Evolutionary conservation across 2,113 vertebrate species (phyloP).

Genomic region (Varanus komodoensis): DNA sequence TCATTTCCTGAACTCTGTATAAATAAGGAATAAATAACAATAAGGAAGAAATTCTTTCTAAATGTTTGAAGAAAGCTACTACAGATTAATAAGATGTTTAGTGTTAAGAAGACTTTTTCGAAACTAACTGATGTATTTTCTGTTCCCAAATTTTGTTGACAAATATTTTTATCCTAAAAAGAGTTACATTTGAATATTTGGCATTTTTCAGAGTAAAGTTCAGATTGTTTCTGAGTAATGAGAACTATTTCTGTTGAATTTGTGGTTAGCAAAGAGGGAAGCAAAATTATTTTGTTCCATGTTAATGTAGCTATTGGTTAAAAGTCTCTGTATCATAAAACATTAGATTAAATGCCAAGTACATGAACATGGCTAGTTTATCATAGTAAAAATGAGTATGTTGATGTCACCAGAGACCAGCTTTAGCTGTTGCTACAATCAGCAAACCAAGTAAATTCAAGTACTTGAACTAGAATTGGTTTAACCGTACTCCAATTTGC

Average conservation of each 20-base stretch:
- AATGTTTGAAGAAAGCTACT: not conserved
- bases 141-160: no score
- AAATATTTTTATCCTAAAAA: no score
- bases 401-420: not conserved
- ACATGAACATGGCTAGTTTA: not conserved
- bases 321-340: not conserved
- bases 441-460: not conserved
- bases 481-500: not conserved
- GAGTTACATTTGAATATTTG: no score
- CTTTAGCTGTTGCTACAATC: not conserved
- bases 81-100: not conserved
- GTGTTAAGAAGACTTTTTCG: not conserved
- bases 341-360: not conserved
- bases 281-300: no score
- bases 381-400: not conserved
- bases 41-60: not conserved
- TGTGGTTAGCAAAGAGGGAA: no score
- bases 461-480: not conserved
- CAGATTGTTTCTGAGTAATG: no score
- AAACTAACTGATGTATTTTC: no score
- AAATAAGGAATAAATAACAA: no score
- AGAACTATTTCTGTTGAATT: no score
- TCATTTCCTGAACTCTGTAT: not conserved
- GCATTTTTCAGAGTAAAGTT: no score
- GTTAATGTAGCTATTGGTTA: no score